Conservation (phyloP, 2,113 vertebrate species). For the Cyprinodon tularosa region DNA sequence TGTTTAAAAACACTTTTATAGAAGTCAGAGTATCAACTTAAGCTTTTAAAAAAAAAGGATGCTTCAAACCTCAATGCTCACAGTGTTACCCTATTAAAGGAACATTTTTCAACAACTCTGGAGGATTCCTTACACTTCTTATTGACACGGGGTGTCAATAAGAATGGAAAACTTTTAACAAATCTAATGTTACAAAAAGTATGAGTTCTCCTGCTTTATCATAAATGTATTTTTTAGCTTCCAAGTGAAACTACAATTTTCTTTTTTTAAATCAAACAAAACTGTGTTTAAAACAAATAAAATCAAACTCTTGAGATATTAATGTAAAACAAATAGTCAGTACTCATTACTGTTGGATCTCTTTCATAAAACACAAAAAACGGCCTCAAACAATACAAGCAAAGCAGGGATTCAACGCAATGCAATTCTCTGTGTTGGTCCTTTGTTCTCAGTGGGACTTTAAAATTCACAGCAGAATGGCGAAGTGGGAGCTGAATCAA, state of each 20-base stretch:
- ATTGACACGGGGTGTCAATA: too few species aligned
- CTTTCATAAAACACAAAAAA: neutral
- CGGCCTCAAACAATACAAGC: neutral
- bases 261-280: neutral
- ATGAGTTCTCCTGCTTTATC: neutral
- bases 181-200: neutral
- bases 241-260: neutral
- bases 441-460: conserved; percentile 19
- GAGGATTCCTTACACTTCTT: too few species aligned
- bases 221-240: neutral
- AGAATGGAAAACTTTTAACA: too few species aligned
- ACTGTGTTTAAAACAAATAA: neutral
- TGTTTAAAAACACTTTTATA: too few species aligned
- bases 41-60: too few species aligned
- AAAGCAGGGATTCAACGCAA: neutral
- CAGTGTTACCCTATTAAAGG: too few species aligned
- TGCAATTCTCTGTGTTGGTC: neutral
- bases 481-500: conserved; percentile 56
- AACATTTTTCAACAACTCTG: too few species aligned
- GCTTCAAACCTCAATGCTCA: too few species aligned
- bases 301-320: neutral
- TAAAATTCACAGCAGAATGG: conserved; percentile 21
- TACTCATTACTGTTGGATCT: neutral
- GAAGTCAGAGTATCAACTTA: too few species aligned
- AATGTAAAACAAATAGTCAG: neutral